These are phyloP conservation scores for Drosophila picticornis DNA, from an alignment of 2,888 invertebrate genomes.

Conservation along the genomic window DNA sequence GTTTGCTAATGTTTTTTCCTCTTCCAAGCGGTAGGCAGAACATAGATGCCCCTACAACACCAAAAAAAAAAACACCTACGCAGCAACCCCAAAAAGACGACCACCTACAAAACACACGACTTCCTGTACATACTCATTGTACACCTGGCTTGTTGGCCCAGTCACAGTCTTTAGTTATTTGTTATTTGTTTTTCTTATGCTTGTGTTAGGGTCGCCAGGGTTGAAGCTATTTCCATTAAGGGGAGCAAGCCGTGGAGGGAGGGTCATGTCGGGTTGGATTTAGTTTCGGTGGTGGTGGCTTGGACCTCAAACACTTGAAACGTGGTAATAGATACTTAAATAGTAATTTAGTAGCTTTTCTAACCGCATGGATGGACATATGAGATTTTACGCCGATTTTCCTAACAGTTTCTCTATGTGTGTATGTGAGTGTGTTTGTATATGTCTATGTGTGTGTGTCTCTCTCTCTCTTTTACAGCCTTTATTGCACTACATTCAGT, in stretches of 20 bases:
- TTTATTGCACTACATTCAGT: conserved; percentile 70
- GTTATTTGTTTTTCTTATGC: conserved; percentile 70
- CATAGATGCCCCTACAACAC: conserved; percentile 15
- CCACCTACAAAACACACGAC: conserved; percentile 14
- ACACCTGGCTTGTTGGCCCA: conserved; percentile 34
- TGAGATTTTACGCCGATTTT: conserved; percentile 74
- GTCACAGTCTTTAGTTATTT: conserved; percentile 47
- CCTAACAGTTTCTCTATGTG: conserved; percentile 44
- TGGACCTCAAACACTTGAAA: conserved; percentile 65
- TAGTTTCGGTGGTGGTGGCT: background rate
- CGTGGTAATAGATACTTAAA: conserved; percentile 80
- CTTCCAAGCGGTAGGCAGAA: conserved; percentile 29
- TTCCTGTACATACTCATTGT: conserved; percentile 39
- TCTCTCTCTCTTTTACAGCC: conserved; percentile 44
- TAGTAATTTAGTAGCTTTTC: conserved; percentile 78
- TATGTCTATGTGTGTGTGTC: conserved; percentile 4
- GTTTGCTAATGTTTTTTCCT: conserved; percentile 62
- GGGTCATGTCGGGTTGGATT: conserved; percentile 6
- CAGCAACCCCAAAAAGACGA: background rate
- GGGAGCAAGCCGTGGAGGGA: background rate
- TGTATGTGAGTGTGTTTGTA: conserved; percentile 6
- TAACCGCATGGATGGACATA: conserved; percentile 76
- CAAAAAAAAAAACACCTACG: background rate
- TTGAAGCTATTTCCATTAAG: conserved; percentile 63
- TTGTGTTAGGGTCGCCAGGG: conserved; percentile 50